phyloP scores from a whole-genome alignment of 2,113 vertebrate genomes.

The Scartelaos histophorus region DNA sequence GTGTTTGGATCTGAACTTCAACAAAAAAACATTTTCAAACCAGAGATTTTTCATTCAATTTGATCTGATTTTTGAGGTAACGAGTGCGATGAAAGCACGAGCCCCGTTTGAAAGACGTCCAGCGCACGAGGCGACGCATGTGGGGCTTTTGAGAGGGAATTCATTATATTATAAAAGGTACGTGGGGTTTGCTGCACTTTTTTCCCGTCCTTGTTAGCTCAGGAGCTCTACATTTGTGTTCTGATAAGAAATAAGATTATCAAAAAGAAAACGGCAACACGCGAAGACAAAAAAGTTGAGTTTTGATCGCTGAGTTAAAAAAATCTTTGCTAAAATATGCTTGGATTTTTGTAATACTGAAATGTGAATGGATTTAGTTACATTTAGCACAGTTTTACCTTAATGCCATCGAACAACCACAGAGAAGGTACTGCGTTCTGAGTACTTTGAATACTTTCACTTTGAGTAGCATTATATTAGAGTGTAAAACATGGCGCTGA shows the following conservation, averaged over 20 bases:
- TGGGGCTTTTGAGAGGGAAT: neutral
- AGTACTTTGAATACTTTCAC: too few relatives aligned
- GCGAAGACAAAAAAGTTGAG: too few relatives aligned
- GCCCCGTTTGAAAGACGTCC: neutral
- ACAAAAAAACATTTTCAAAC: neutral
- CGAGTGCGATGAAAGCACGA: neutral
- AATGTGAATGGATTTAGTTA: too few relatives aligned
- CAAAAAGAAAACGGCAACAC: too few relatives aligned
- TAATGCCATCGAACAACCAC: too few relatives aligned
- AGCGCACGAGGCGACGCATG: neutral
- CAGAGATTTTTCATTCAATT: conserved; percentile 2
- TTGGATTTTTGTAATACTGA: too few relatives aligned
- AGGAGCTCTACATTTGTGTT: neutral
- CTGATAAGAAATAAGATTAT: neutral
- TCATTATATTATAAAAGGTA: neutral
- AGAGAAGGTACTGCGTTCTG: too few relatives aligned
- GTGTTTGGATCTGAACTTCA: neutral
- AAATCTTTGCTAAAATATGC: too few relatives aligned
- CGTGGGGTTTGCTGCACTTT: neutral
- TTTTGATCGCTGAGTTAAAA: too few relatives aligned
- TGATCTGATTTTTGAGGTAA: neutral
- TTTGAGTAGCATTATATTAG: too few relatives aligned
- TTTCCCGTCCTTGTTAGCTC: neutral
- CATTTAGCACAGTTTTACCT: too few relatives aligned
- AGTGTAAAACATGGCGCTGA: too few relatives aligned